phyloP scores from a whole-genome alignment of 2,113 vertebrate genomes.

The Protomyctophum bolini region DNA sequence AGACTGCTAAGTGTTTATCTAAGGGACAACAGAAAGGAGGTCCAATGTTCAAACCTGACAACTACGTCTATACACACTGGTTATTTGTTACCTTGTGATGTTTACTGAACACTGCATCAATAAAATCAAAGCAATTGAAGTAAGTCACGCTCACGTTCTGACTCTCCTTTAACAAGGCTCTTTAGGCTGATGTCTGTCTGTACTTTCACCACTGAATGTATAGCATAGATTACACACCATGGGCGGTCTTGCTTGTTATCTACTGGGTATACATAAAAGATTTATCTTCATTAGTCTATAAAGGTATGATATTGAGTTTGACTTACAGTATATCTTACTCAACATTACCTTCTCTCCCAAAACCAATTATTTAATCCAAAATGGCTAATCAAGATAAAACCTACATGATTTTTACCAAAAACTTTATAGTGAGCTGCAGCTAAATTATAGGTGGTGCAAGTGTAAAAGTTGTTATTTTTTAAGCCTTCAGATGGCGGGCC shows the following conservation, averaged over 20 bases:
- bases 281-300: neutral
- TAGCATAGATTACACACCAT: neutral
- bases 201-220: constrained; percentile 2
- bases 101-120: constrained; percentile 47
- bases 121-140: constrained; percentile 43
- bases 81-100: constrained; percentile 45
- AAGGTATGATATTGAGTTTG: neutral
- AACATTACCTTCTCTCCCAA: neutral
- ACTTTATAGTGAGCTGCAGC: neutral
- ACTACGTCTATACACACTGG: constrained; percentile 39
- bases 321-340: neutral
- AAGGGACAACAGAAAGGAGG: constrained; percentile 41
- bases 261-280: constrained; percentile 16
- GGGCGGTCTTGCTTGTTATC: constrained; percentile 14
- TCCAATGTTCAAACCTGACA: constrained; percentile 38
- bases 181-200: constrained; percentile 24
- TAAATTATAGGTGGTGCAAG: neutral
- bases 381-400: constrained; percentile 1
- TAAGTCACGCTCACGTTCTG: constrained; percentile 5
- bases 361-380: neutral
- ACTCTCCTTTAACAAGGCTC: constrained; percentile 4
- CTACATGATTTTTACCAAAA: neutral
- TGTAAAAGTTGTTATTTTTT: too few species aligned
- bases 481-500: too few species aligned
- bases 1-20: constrained; percentile 46